Conservation (phyloP, 2,888 invertebrate species). For the Aleiodes testaceus region DNA sequence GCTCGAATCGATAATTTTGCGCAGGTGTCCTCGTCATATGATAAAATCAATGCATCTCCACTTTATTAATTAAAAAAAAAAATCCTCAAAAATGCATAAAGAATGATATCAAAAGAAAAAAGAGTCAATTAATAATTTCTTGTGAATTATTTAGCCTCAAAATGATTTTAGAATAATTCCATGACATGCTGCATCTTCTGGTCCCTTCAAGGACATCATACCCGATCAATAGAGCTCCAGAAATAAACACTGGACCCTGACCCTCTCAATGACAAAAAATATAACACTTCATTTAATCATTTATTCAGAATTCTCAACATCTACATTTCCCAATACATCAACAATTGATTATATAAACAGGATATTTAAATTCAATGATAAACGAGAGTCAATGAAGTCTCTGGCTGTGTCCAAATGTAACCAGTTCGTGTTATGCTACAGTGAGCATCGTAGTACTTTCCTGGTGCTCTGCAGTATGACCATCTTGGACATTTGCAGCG, state of each 20-base stretch:
- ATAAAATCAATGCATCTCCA: background rate
- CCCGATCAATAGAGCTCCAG: conserved; percentile 38
- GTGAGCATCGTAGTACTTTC: conserved; percentile 91
- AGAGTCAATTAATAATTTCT: no score
- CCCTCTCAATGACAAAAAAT: background rate
- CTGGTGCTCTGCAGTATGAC: conserved; percentile 91
- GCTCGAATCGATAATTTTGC: conserved; percentile 52
- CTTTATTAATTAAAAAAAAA: background rate
- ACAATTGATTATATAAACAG: conserved; percentile 1
- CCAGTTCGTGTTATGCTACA: conserved; percentile 93
- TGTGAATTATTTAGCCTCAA: no score
- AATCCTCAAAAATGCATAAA: background rate
- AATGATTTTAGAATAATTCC: no score
- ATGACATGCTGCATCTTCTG: background rate
- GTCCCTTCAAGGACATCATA: conserved; percentile 12
- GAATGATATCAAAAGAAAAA: background rate
- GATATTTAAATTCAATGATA: conserved; percentile 1
- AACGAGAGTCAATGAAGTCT: conserved; percentile 65
- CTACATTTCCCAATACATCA: background rate
- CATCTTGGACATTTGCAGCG: conserved; percentile 91
- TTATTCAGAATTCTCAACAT: background rate
- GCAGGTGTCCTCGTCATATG: conserved; percentile 48
- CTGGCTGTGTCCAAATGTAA: conserved; percentile 91
- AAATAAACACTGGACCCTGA: conserved; percentile 28
- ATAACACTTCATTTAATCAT: background rate